These are phyloP conservation scores for Tetramorium alpestre DNA, from an alignment of 1,140 invertebrate genomes.

Conservation along the genomic window DNA sequence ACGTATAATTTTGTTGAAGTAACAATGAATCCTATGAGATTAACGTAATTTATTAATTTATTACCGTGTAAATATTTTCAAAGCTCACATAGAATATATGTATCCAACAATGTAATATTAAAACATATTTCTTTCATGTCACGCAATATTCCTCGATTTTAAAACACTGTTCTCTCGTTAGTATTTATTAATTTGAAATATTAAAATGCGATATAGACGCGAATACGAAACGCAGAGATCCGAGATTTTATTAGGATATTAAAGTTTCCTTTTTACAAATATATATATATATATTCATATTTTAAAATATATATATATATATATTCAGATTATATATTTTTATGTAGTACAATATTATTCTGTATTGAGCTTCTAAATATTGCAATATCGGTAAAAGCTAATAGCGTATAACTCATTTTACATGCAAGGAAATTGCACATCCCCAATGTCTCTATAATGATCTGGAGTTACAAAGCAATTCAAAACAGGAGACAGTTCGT, in stretches of 20 bases:
- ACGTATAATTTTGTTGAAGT: background rate
- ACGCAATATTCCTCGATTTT: conserved; percentile 9
- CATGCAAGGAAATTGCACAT: no score
- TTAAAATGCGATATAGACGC: background rate
- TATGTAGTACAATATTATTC: no score
- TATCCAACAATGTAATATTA: conserved; percentile 8
- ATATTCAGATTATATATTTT: no score
- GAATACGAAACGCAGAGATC: background rate
- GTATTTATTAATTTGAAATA: conserved; percentile 18
- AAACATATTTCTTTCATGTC: conserved; percentile 22
- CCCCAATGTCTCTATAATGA: no score
- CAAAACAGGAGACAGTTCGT: background rate
- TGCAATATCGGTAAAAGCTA: no score
- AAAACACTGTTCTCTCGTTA: background rate
- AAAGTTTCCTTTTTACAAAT: background rate
- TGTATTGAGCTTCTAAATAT: no score
- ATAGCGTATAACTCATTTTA: no score
- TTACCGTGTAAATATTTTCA: conserved; percentile 6
- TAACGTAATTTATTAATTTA: background rate
- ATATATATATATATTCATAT: no score
- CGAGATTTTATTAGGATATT: background rate
- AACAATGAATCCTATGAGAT: background rate
- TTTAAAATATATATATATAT: no score
- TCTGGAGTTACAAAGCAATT: no score
- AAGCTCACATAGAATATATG: background rate